A percentile compares a stretch with the other conserved stretches of the same genome.
Evolutionary conservation across 2,797 vertebrate species (phyloP).

Genomic region (Premnoplex brunnescens): DNA sequence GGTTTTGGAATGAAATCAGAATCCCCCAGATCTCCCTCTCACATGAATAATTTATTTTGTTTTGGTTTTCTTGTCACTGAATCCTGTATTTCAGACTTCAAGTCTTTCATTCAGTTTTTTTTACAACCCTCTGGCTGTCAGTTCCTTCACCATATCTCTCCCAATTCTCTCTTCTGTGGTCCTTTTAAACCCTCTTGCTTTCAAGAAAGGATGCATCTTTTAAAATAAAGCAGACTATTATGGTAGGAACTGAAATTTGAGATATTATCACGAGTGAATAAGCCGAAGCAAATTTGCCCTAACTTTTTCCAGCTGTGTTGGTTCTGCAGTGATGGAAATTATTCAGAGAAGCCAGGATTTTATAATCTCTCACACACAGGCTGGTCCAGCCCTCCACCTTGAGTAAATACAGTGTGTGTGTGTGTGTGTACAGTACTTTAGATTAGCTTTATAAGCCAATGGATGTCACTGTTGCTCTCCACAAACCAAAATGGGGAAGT

Average conservation of each 20-base stretch:
- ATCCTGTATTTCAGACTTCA: not conserved
- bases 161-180: not conserved
- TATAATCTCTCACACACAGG: not conserved
- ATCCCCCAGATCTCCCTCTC: not conserved
- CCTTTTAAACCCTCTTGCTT: not conserved
- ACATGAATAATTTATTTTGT: not conserved
- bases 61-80: not conserved
- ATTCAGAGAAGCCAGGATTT: not conserved
- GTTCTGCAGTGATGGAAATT: not conserved
- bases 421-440: not conserved
- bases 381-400: not conserved
- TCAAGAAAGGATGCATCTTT: not conserved
- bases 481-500: not conserved
- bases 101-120: not conserved
- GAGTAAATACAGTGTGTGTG: not conserved
- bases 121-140: not conserved
- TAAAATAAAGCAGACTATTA: not conserved
- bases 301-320: not conserved
- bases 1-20: not conserved
- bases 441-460: slow-evolving; percentile 49
- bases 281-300: not conserved
- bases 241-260: not conserved
- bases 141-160: not conserved
- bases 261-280: not conserved
- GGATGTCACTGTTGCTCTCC: slow-evolving; percentile 74